A percentile compares a stretch with the other conserved stretches of the same genome.
Conservation (phyloP, 2,888 invertebrate genomes). For the Tigriopus californicus region DNA sequence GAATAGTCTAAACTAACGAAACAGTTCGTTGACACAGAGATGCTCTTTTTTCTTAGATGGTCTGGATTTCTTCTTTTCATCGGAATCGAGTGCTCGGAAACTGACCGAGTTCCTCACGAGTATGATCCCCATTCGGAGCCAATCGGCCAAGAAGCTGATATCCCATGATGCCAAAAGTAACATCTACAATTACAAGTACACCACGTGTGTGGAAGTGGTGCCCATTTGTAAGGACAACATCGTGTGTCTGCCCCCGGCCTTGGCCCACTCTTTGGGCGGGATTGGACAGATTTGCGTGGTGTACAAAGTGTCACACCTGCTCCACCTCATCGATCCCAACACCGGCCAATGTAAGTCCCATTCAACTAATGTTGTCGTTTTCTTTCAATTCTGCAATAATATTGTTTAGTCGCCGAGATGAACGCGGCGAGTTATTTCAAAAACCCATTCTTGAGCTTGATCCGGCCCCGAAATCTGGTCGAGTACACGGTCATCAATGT, state of each 20-base stretch:
- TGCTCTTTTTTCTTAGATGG: conserved; percentile 41
- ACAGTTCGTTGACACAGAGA: too few species aligned
- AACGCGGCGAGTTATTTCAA: conserved; percentile 11
- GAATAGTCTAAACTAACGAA: too few species aligned
- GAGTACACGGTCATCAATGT: conserved; percentile 54
- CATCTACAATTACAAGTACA: conserved; percentile 86
- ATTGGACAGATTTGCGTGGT: conserved; percentile 75
- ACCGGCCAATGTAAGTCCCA: conserved; percentile 51
- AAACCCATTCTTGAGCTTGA: conserved; percentile 3
- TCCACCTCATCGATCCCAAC: conserved; percentile 81
- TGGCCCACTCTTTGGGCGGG: conserved; percentile 67
- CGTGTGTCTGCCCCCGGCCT: conserved; percentile 66
- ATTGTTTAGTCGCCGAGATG: background rate
- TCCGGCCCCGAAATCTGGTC: conserved; percentile 38
- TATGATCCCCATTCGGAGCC: conserved; percentile 59
- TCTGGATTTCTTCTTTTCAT: conserved; percentile 79
- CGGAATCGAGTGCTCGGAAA: conserved; percentile 75
- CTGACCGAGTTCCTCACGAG: conserved; percentile 80
- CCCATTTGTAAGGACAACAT: conserved; percentile 87
- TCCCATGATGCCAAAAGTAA: conserved; percentile 96
- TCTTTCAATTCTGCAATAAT: background rate
- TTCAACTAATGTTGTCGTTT: conserved; percentile 12
- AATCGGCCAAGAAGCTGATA: conserved; percentile 80
- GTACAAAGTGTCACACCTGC: conserved; percentile 62
- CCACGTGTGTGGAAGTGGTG: conserved; percentile 75